These are phyloP conservation scores for Anhinga anhinga DNA, from an alignment of 2,113 vertebrate genomes.

Conservation along the genomic window DNA sequence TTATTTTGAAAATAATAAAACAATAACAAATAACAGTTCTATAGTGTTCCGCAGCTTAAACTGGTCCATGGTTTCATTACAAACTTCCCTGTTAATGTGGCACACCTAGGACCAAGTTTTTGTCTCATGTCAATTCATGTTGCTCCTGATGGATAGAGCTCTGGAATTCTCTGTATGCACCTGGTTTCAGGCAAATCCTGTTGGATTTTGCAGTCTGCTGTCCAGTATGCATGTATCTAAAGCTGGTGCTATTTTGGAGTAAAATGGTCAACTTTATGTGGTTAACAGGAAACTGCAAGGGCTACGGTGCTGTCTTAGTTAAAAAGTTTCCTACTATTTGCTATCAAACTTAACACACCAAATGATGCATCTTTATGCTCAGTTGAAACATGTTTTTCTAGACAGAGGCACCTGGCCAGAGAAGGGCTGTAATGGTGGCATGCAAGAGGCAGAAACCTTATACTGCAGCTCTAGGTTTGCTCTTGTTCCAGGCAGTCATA, in stretches of 20 bases:
- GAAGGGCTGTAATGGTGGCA: neutral
- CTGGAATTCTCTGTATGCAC: neutral
- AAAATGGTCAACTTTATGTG: neutral
- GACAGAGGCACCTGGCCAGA: neutral
- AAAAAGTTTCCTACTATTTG: neutral
- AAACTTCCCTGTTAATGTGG: neutral
- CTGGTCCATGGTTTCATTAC: neutral
- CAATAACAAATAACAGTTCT: too few relatives aligned
- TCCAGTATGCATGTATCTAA: neutral
- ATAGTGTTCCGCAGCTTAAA: neutral
- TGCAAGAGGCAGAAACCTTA: neutral
- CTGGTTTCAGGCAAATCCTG: neutral
- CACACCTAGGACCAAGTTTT: neutral
- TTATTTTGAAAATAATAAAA: neutral
- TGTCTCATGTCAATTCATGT: neutral
- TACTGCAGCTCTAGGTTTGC: neutral
- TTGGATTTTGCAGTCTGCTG: neutral
- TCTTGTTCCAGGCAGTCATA: neutral
- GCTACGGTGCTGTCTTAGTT: neutral
- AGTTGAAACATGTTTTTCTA: neutral
- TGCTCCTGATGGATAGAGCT: neutral
- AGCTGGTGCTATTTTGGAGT: neutral
- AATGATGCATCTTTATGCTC: neutral
- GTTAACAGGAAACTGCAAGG: neutral
- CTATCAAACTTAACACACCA: neutral